phyloP scores from a whole-genome alignment of 2,113 vertebrate species.

The Hucho hucho region DNA sequence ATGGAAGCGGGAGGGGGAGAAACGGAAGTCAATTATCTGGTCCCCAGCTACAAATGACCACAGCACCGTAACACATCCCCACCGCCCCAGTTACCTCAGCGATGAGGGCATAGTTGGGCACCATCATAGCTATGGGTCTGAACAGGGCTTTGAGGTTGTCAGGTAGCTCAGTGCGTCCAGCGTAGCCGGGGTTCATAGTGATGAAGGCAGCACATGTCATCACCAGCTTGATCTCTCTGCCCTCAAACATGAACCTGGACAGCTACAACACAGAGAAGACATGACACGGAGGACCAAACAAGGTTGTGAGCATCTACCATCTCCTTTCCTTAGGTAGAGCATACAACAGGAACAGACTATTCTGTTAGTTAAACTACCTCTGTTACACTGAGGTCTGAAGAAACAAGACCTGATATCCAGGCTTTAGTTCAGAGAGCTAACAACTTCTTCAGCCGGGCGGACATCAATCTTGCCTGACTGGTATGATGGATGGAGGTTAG shows the following conservation, averaged over 20 bases:
- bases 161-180: conserved; percentile 84
- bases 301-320: background rate
- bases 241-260: conserved; percentile 85
- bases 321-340: background rate
- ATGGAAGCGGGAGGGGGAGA: background rate
- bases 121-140: conserved; percentile 90
- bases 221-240: conserved; percentile 84
- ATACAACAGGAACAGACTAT: too few relatives aligned
- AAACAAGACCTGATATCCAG: too few relatives aligned
- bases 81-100: conserved; percentile 77
- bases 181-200: conserved; percentile 90
- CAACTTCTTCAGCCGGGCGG: too few relatives aligned
- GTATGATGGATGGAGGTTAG: too few relatives aligned
- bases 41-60: background rate
- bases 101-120: conserved; percentile 87
- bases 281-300: too few relatives aligned
- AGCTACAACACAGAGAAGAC: conserved; percentile 60
- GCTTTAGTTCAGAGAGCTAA: too few relatives aligned
- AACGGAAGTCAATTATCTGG: background rate
- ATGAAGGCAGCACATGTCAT: conserved; percentile 88
- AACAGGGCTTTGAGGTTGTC: conserved; percentile 89
- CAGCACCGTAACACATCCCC: background rate
- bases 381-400: too few relatives aligned
- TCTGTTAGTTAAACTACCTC: too few relatives aligned
- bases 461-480: too few relatives aligned